Evolutionary conservation across 2,888 invertebrate species (phyloP), one percentile per base, ranked within the genome.

Genomic region (Melinopterus prodromus): DNA sequence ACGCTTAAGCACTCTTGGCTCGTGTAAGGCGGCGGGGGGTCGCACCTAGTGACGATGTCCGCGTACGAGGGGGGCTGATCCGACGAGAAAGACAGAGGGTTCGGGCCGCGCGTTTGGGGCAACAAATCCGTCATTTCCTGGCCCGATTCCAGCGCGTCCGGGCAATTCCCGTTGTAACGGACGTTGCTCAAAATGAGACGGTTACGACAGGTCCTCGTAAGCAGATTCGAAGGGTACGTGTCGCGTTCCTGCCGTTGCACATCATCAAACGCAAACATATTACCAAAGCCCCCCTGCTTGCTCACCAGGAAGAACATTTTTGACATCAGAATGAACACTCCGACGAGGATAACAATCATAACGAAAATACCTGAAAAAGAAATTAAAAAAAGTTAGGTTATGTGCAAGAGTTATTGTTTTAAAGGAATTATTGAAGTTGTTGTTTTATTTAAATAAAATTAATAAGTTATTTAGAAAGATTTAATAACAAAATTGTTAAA

Each of bases 11-110:
- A 81, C 72, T 88, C 88, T 53, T 86, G 82, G 81, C 88, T 88
- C 4, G 87, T 86, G 81, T 90, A 91, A 0, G 90, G 90, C 37
- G 91, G 91, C n/a, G 91, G 91, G 2, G 91, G 91, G 37, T 90
- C 90, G 72, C 82, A 85, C 53, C 84, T 83, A 72, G 74, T 69
- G 35, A 88, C 83, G 6, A 87, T 86, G 71, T 88, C 88, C 7
- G 87, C 82, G 80, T 89, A 89, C 0, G 88, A 86, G 9, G 89
- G 89, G 6, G 89, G 89, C 80, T 87, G 86, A 82, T 88, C 88
- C 82, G 88, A 87, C 16, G 81, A 70, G 71, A 74, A 75, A 79
- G 77, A 85, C 6, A 14, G 53, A 6, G 78, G 70, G 9, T 38
- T 78, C 16, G 77, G 69, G 26, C 77, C 77, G 83, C 85, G 71